Evolutionary conservation across 2,888 invertebrate species (phyloP).

Genomic region (Clivina fossor): DNA sequence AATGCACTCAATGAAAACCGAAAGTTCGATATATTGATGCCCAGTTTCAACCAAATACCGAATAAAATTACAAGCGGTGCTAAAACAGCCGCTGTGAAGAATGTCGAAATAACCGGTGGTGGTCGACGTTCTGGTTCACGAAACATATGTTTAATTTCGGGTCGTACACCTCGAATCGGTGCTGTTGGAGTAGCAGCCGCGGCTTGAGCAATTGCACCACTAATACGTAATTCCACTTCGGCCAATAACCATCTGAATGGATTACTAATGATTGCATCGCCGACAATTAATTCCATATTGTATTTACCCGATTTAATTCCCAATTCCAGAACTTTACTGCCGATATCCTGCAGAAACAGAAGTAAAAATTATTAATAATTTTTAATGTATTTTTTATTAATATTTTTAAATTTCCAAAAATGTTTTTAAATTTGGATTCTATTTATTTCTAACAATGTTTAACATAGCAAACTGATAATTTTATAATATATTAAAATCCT

Average conservation of each 20-base stretch:
- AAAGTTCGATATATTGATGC: constrained; percentile 83
- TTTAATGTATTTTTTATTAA: not conserved
- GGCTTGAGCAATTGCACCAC: constrained; percentile 45
- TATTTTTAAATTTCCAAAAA: too few species aligned
- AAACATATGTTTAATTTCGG: constrained; percentile 79
- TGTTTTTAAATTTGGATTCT: too few species aligned
- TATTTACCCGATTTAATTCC: constrained; percentile 75
- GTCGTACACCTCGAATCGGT: constrained; percentile 55
- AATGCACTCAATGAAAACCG: constrained; percentile 77
- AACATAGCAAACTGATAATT: too few species aligned
- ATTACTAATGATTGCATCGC: constrained; percentile 88
- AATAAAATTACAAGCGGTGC: constrained; percentile 82
- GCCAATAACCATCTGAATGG: constrained; percentile 87
- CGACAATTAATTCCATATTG: constrained; percentile 80
- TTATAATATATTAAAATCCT: too few species aligned
- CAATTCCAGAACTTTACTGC: constrained; percentile 77
- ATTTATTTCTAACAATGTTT: too few species aligned
- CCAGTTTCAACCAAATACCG: constrained; percentile 81
- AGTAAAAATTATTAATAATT: constrained; percentile 32
- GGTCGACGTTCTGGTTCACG: constrained; percentile 91
- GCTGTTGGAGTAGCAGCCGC: constrained; percentile 42
- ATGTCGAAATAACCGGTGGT: constrained; percentile 80
- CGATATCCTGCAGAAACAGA: constrained; percentile 65
- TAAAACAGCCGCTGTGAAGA: constrained; percentile 83
- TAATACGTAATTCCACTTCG: constrained; percentile 73